Conservation (phyloP, 2,888 invertebrate species). For the Aleiodes alternator region DNA sequence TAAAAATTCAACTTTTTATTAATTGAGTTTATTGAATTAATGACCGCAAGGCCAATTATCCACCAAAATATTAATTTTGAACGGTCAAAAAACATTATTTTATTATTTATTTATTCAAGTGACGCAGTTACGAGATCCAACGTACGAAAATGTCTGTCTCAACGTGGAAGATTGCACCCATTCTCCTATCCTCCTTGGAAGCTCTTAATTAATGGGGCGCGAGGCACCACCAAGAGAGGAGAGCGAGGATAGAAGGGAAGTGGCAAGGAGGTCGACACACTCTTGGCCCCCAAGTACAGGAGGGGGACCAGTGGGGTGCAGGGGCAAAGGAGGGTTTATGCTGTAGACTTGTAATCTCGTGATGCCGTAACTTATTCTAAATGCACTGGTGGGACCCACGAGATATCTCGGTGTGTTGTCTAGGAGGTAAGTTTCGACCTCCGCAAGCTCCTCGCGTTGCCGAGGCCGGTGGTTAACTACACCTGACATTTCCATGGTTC, state of each 20-base stretch:
- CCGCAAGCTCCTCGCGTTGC: constrained; percentile 45
- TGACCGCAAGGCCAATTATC: too few species aligned
- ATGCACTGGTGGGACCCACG: constrained; percentile 71
- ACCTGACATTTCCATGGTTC: constrained; percentile 52
- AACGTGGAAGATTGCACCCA: constrained; percentile 66
- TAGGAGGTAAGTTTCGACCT: constrained; percentile 68
- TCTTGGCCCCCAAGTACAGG: constrained; percentile 39
- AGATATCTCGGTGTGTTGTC: constrained; percentile 68
- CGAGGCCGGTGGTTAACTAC: constrained; percentile 52
- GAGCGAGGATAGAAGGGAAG: constrained; percentile 39
- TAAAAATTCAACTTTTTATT: too few species aligned
- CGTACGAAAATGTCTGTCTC: constrained; percentile 53
- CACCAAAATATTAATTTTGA: too few species aligned
- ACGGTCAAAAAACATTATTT: too few species aligned
- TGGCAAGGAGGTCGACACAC: constrained; percentile 50
- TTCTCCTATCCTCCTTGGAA: constrained; percentile 64
- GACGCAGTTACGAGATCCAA: not conserved
- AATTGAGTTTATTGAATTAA: too few species aligned
- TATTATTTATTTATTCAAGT: too few species aligned
- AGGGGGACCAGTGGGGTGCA: constrained; percentile 36
- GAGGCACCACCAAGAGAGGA: constrained; percentile 48
- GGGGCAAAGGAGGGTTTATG: constrained; percentile 69
- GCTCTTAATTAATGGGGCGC: constrained; percentile 72
- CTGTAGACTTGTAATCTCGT: constrained; percentile 74
- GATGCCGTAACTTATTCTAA: constrained; percentile 74